Evolutionary conservation across 2,113 vertebrate species (phyloP).

Genomic region (Pao palembangensis): DNA sequence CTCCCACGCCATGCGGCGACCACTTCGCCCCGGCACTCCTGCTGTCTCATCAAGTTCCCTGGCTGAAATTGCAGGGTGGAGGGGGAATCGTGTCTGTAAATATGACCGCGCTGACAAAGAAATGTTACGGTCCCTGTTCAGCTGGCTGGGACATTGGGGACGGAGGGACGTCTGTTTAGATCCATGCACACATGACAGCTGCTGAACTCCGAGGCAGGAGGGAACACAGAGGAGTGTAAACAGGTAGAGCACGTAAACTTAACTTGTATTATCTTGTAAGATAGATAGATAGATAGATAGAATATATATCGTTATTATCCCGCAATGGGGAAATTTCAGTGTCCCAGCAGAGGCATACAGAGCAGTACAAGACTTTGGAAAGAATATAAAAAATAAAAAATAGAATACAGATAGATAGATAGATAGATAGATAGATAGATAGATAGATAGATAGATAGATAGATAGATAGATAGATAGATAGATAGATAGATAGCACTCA

Average conservation of each 20-base stretch:
- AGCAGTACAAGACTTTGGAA: no score
- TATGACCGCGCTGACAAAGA: constrained; percentile 67
- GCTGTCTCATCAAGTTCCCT: constrained; percentile 73
- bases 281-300: not conserved
- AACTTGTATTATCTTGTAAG: no score
- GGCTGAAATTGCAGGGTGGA: constrained; percentile 75
- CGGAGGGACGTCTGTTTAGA: constrained; percentile 62
- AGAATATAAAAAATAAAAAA: no score
- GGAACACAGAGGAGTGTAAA: constrained; percentile 13
- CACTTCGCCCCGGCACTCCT: constrained; percentile 51
- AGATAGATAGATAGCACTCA: constrained; percentile 60
- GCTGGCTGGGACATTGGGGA: constrained; percentile 51
- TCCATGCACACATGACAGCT: constrained; percentile 58
- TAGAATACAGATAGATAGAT: constrained; percentile 27
- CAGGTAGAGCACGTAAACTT: not conserved
- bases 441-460: not conserved
- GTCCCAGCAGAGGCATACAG: no score
- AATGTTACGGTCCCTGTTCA: constrained; percentile 67
- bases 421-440: constrained; percentile 1
- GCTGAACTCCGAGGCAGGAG: constrained; percentile 35
- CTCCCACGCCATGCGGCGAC: constrained; percentile 59
- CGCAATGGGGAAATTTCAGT: no score
- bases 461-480: not conserved
- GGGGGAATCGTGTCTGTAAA: constrained; percentile 67
- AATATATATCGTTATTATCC: no score